Evolutionary conservation across 2,888 invertebrate genomes (phyloP).

Genomic region (Cheilosia scutellata): DNA sequence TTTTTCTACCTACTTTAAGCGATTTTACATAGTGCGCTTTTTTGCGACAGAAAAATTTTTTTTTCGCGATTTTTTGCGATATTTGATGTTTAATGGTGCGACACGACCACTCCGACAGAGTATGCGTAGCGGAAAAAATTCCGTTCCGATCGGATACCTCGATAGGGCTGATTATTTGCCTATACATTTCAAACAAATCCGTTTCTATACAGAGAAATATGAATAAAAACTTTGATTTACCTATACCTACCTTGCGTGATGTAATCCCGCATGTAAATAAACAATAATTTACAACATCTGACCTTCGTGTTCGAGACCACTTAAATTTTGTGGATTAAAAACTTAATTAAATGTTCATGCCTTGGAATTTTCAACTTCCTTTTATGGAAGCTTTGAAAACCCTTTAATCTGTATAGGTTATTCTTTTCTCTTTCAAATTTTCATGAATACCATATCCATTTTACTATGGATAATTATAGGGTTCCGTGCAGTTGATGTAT

Average conservation of each 20-base stretch:
- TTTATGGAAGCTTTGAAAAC: background rate
- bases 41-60: no score
- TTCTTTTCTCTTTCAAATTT: background rate
- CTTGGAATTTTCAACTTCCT: background rate
- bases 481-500: conserved; percentile 25
- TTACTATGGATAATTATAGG: background rate
- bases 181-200: no score
- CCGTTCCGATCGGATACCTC: no score
- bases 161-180: no score
- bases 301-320: conserved; percentile 27
- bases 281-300: conserved; percentile 24
- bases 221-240: background rate
- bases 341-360: background rate
- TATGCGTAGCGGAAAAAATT: no score
- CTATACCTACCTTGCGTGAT: background rate
- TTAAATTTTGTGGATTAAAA: conserved; percentile 12
- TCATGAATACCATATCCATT: background rate
- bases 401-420: background rate
- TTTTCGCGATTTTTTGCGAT: no score
- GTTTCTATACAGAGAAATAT: background rate
- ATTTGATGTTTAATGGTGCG: no score
- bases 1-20: no score
- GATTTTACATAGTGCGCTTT: no score
- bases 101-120: no score
- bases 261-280: conserved; percentile 19